Conservation (phyloP, 2,113 vertebrate species). For the Calidris pugnax region DNA sequence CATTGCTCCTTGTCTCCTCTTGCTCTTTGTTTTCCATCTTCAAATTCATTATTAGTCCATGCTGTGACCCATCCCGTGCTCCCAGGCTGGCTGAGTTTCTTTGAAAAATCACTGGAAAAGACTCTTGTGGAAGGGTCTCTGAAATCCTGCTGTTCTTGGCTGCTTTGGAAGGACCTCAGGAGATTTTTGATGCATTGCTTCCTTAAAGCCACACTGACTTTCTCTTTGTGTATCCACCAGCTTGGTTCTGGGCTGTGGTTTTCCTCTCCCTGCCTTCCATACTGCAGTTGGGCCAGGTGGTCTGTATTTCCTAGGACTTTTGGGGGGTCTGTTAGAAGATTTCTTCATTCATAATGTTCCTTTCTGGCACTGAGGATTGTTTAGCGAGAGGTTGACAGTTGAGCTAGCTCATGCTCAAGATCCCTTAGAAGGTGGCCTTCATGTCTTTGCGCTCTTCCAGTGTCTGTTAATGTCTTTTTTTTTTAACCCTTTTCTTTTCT, state of each 20-base stretch:
- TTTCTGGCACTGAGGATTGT: not conserved
- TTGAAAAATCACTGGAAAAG: not conserved
- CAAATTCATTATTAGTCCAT: not conserved
- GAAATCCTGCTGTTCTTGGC: not conserved
- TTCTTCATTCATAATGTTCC: not conserved
- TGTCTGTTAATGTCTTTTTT: not conserved
- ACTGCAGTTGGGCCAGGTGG: not conserved
- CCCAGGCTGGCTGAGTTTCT: not conserved
- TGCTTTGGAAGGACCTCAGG: not conserved
- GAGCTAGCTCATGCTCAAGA: accelerated
- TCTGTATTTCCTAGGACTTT: not conserved
- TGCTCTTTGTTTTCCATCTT: not conserved
- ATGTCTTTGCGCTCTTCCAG: not conserved
- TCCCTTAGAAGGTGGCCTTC: not conserved
- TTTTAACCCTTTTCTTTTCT: not conserved
- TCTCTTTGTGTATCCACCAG: accelerated
- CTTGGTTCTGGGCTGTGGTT: not conserved
- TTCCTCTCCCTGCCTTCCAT: not conserved
- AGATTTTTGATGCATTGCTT: not conserved
- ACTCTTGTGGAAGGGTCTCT: not conserved
- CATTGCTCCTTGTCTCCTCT: not conserved
- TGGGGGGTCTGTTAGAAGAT: not conserved
- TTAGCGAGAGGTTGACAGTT: not conserved
- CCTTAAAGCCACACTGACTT: not conserved
- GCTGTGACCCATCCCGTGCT: not conserved